Conservation (phyloP, 2,797 vertebrate genomes). For the Brachyrhaphis roseni region DNA sequence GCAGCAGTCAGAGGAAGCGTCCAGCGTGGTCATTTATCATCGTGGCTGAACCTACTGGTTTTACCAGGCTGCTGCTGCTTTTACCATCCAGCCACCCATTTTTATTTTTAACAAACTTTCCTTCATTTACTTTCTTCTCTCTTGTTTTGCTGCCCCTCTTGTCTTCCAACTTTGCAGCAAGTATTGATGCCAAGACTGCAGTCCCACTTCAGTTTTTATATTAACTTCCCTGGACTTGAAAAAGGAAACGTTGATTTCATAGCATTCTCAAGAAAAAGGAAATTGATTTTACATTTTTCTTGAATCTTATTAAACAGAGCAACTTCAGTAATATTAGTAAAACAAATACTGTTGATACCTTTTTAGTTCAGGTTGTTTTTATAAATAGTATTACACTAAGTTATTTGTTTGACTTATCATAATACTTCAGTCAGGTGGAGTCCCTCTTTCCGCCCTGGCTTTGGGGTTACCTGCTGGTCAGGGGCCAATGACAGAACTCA, state of each 20-base stretch:
- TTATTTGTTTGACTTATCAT: background rate
- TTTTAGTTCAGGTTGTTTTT: background rate
- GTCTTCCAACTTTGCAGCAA: background rate
- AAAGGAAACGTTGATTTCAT: background rate
- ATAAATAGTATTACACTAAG: background rate
- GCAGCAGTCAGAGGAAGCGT: constrained; percentile 35
- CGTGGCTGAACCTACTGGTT: constrained; percentile 27
- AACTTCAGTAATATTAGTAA: background rate
- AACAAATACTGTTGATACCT: background rate
- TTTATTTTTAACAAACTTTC: background rate
- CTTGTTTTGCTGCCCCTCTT: background rate
- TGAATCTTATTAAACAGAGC: background rate
- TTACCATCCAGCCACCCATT: background rate
- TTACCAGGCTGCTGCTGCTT: constrained; percentile 8
- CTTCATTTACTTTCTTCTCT: background rate
- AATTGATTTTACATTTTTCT: background rate
- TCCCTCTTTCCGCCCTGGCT: background rate
- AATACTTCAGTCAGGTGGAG: background rate
- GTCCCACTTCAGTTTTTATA: background rate
- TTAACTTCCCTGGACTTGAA: background rate
- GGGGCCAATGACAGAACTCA: constrained; percentile 69
- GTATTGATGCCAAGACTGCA: background rate
- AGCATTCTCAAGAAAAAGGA: background rate
- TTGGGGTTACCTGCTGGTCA: constrained; percentile 76
- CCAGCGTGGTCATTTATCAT: constrained; percentile 37